Evolutionary conservation across 2,797 vertebrate species (phyloP).

Genomic region (Phataginus tetradactyla): DNA sequence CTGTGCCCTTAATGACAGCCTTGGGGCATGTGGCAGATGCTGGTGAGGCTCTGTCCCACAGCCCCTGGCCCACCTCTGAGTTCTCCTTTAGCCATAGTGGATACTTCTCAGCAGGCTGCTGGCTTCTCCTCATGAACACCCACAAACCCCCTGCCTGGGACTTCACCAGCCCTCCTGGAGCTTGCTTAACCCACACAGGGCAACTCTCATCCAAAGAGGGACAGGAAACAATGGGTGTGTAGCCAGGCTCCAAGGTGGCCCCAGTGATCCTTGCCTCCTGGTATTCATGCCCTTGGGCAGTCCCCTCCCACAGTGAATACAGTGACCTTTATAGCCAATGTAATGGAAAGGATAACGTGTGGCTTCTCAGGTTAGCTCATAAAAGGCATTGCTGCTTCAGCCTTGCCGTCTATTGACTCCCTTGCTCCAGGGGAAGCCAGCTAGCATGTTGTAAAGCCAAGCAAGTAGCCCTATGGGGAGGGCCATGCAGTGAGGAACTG

Average conservation of each 20-base stretch:
- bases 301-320: background rate
- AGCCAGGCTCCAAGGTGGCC: background rate
- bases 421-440: background rate
- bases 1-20: constrained; percentile 53
- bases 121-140: background rate
- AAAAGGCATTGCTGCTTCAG: background rate
- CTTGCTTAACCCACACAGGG: background rate
- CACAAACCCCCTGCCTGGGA: background rate
- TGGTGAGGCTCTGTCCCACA: background rate
- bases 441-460: background rate
- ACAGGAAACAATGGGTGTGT: background rate
- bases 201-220: background rate
- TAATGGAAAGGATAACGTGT: background rate
- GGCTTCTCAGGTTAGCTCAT: background rate
- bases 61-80: background rate
- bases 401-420: background rate
- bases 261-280: background rate
- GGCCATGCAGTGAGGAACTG: background rate
- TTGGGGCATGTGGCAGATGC: constrained; percentile 20
- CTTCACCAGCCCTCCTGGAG: background rate
- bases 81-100: background rate
- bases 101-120: background rate
- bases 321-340: background rate
- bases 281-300: background rate
- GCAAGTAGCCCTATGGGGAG: background rate